phyloP scores from a whole-genome alignment of 2,888 invertebrate species.

The Pseudococcus viburni region DNA sequence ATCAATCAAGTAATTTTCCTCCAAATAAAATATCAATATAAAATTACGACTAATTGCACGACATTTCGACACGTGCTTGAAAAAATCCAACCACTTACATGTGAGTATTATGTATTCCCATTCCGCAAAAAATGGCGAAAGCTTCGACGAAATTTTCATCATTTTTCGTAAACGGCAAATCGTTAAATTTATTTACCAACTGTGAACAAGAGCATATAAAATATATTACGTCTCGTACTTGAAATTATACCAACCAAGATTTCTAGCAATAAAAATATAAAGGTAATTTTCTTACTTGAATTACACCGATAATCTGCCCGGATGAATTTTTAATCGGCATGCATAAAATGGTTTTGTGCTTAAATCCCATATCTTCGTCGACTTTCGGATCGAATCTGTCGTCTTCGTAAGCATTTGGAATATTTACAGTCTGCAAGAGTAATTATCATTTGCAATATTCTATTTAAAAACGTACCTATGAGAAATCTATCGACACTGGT shows the following conservation, averaged over 20 bases:
- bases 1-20: not conserved
- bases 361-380: conserved; percentile 86
- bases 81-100: conserved; percentile 75
- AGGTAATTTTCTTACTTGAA: conserved; percentile 75
- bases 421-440: conserved; percentile 85
- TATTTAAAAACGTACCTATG: not conserved
- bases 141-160: conserved; percentile 98
- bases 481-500: not conserved
- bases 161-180: conserved; percentile 91
- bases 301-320: conserved; percentile 93
- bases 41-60: not conserved
- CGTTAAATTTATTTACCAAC: conserved; percentile 93
- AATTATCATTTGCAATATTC: not conserved
- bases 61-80: not conserved
- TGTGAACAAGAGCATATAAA: conserved; percentile 70
- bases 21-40: not conserved
- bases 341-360: conserved; percentile 91
- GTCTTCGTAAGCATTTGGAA: conserved; percentile 91
- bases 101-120: conserved; percentile 97
- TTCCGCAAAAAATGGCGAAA: conserved; percentile 97
- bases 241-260: not conserved
- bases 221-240: not conserved
- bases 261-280: no score
- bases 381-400: conserved; percentile 89
- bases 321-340: conserved; percentile 97